These are phyloP conservation scores for Spatulosminthurus flaviceps DNA, from an alignment of 2,888 invertebrate genomes.

Conservation along the genomic window DNA sequence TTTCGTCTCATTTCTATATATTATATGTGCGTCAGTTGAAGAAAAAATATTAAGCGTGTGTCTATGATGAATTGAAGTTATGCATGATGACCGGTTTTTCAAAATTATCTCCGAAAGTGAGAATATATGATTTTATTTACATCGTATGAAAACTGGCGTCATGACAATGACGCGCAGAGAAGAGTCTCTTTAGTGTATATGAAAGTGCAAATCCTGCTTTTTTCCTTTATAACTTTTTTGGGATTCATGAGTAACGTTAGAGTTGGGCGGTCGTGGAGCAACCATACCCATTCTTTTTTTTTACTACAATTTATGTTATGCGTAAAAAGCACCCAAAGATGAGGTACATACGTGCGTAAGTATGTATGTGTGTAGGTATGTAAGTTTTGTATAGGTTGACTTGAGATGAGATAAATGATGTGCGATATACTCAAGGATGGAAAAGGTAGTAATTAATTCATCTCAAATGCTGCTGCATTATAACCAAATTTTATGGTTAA, in stretches of 20 bases:
- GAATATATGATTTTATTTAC: background rate
- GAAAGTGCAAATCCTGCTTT: constrained; percentile 2
- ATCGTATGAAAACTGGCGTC: background rate
- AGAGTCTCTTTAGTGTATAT: background rate
- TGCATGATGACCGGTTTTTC: background rate
- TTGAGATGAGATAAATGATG: too few species aligned
- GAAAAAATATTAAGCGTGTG: too few species aligned
- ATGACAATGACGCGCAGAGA: background rate
- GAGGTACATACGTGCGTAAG: too few species aligned
- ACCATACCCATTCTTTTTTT: background rate
- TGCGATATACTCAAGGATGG: too few species aligned
- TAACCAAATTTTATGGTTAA: too few species aligned
- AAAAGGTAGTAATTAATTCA: too few species aligned
- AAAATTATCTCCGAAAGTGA: background rate
- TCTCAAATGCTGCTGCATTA: too few species aligned
- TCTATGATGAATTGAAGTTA: background rate
- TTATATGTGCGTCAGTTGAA: too few species aligned
- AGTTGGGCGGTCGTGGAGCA: background rate
- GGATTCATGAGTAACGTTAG: background rate
- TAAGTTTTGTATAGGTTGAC: too few species aligned
- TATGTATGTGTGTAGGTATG: too few species aligned
- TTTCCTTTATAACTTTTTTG: background rate
- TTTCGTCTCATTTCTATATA: too few species aligned
- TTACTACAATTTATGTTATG: background rate
- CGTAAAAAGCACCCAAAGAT: background rate